Conservation (phyloP, 2,888 invertebrate species). For the Choristoneura rosaceana region DNA sequence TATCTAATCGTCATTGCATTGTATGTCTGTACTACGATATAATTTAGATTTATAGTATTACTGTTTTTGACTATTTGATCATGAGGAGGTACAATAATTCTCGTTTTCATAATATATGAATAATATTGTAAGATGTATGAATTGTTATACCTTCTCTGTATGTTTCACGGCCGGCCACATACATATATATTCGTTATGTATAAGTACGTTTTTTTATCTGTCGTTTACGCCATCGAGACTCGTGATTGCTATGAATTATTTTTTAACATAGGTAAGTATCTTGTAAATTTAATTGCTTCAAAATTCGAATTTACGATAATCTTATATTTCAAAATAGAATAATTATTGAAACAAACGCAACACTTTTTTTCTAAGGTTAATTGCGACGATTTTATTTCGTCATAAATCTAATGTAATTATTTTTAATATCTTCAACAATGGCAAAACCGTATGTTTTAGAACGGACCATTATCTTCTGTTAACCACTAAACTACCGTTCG, state of each 20-base stretch:
- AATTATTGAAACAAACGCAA: no score
- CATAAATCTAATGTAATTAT: no score
- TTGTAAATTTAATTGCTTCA: neutral
- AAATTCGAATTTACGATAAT: no score
- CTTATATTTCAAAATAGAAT: no score
- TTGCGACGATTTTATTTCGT: no score
- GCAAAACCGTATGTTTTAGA: no score
- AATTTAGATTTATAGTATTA: conserved; percentile 10
- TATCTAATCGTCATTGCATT: conserved; percentile 2
- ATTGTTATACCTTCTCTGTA: conserved; percentile 16
- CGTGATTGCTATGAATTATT: neutral
- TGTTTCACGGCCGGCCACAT: conserved; percentile 14
- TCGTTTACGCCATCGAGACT: neutral
- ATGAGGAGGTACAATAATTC: conserved; percentile 3
- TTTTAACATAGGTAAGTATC: conserved; percentile 3
- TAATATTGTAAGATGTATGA: neutral
- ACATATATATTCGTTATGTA: neutral
- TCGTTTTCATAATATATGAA: neutral
- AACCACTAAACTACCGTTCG: no score
- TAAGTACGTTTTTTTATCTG: neutral
- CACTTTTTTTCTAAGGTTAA: no score
- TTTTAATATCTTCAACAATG: no score
- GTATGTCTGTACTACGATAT: conserved; percentile 29
- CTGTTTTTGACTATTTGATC: neutral
- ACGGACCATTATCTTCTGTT: no score